Base-by-base conservation (phyloP, 2,797 vertebrate species). In the Ctenosaura bakeri region DNA sequence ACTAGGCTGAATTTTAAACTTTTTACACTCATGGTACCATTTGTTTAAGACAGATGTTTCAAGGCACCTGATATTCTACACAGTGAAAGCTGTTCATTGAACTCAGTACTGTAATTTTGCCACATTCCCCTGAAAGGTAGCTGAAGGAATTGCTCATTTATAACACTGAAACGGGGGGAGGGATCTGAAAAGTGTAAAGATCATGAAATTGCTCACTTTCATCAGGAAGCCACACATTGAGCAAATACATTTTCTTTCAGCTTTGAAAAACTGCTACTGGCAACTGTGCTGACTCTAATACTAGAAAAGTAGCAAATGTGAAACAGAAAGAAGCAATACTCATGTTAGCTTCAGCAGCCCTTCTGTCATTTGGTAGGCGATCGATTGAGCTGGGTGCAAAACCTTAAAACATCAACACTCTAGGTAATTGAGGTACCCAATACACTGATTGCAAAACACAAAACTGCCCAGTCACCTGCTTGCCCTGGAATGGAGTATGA, bases 161-260 rank as follows among this genome's bases (percentile, higher is more conserved):
- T 76, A 83, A 52, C 56, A 73, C 56, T 18, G 46, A n/a, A 46
- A 29, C 24, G 7, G 12, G 38, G 38, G 26, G n/a, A 32, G 50
- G 50, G 26, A 56, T 42, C 85, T 87, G 89, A 87, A 83, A 83
- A 87, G 59, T 90, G 71, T 90, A 83, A 83, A 83, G 85, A 82
- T 82, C 69, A 77, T 77, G 85, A 87, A 87, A 87, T 87, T 90
- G 89, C 80, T 87, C 89, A 90, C 89, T 90, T 90, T 83, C 89
- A 87, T 90, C 85, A 90, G 89, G 80, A 90, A 90, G 79, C 81
- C 80, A 87, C 85, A 90, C 86, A 90, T 90, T 83, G 85, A 78
- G 85, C 80, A 87, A 87, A 90, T 83, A 87, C 73, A 83, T 90
- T 90, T 90, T 66, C 73, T 77, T 86, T 66, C 69, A 77, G 89